Percentiles rank a stretch among this genome's conserved stretches.
Evolutionary conservation across 2,797 vertebrate species (phyloP).

Genomic region (Falco berigora): DNA sequence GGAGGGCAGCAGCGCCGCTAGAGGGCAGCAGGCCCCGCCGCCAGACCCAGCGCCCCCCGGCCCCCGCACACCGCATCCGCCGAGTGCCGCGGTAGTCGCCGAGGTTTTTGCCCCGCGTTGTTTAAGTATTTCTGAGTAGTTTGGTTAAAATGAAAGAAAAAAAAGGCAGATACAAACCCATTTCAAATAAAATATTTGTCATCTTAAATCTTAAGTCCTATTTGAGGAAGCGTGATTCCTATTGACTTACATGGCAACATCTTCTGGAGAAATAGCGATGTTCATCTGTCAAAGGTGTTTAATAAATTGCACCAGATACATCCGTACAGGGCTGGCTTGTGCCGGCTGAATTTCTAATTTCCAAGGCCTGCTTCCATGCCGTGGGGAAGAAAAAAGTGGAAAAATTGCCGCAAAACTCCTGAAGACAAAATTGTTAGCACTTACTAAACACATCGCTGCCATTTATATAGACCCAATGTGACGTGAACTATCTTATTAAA

Average conservation of each 20-base stretch:
- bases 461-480: not conserved
- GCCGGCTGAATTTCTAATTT: not conserved
- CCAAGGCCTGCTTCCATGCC: not conserved
- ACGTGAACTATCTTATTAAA: not conserved
- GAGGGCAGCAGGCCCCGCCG: slow-evolving; percentile 15
- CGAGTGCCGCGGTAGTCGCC: not conserved
- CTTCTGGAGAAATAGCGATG: not conserved
- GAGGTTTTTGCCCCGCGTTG: not conserved
- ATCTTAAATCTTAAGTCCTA: slow-evolving; percentile 23
- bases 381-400: not conserved
- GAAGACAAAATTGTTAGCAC: not conserved
- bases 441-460: not conserved
- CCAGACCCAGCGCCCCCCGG: not conserved
- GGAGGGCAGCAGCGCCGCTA: slow-evolving; percentile 31
- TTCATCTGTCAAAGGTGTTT: not conserved
- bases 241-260: not conserved
- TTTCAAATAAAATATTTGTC: slow-evolving; percentile 6
- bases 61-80: not conserved
- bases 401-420: not conserved
- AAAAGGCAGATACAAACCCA: not conserved
- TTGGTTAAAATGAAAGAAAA: not conserved
- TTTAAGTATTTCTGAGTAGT: slow-evolving; percentile 25
- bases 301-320: not conserved
- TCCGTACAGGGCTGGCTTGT: not conserved
- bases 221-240: slow-evolving; percentile 20